Evolutionary conservation across 2,797 vertebrate genomes (phyloP).

Genomic region (Notamacropus eugenii): DNA sequence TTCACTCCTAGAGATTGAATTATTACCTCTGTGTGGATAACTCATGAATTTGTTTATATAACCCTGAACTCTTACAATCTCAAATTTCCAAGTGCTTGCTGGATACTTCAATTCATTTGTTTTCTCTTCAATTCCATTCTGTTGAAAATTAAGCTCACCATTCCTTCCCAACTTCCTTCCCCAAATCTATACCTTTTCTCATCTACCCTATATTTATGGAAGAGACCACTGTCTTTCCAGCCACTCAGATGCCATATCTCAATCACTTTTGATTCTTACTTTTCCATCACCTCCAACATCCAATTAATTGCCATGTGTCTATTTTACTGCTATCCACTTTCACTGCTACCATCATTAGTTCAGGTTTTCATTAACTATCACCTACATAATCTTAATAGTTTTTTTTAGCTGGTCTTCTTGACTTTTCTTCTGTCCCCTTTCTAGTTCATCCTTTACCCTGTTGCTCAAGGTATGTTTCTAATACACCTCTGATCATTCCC

Average conservation of each 20-base stretch:
- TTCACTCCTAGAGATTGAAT: not conserved
- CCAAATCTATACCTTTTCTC: not conserved
- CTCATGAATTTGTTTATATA: not conserved
- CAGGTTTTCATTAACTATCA: not conserved
- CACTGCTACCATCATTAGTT: not conserved
- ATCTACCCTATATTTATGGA: not conserved
- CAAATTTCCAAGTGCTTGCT: not conserved
- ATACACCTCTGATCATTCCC: not conserved
- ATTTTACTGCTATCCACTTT: not conserved
- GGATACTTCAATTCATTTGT: not conserved
- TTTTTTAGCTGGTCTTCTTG: not conserved
- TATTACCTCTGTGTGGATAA: not conserved
- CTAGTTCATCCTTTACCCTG: not conserved
- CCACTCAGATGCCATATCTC: not conserved
- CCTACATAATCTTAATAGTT: not conserved
- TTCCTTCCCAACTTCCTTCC: not conserved
- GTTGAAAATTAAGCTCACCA: not conserved
- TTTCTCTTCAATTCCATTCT: not conserved
- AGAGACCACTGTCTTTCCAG: not conserved
- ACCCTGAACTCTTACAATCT: not conserved
- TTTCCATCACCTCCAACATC: not conserved
- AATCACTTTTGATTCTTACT: not conserved
- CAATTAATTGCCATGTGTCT: not conserved
- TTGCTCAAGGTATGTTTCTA: not conserved
- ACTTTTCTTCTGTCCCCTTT: not conserved